Conservation (phyloP, 1,140 invertebrate species). For the Macrotrachela quadricornifera region DNA sequence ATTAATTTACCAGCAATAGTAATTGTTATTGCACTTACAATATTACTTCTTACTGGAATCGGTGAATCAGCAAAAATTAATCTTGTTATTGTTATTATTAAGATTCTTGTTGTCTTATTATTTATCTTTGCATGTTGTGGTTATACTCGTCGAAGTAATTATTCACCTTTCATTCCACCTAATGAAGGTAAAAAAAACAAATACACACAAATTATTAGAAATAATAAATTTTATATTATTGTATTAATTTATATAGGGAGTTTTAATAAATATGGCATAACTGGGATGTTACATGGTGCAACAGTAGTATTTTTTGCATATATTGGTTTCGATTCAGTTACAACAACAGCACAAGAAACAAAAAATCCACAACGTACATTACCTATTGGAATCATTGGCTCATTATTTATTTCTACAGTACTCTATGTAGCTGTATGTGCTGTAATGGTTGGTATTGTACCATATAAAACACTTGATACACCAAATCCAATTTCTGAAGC, state of each 20-base stretch:
- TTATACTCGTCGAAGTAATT: too few species aligned
- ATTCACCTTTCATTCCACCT: too few species aligned
- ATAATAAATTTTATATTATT: too few species aligned
- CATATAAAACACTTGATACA: too few species aligned
- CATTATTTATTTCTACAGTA: conserved; percentile 15
- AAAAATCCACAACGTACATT: conserved; percentile 14
- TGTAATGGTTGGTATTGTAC: conserved; percentile 1
- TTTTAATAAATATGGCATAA: neutral
- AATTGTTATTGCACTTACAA: conserved; percentile 24
- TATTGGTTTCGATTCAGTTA: neutral
- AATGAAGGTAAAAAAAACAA: too few species aligned
- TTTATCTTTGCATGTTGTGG: too few species aligned
- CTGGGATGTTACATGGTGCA: conserved; percentile 3
- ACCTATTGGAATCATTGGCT: conserved; percentile 15
- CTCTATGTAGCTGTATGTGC: conserved; percentile 16
- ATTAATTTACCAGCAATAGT: conserved; percentile 21
- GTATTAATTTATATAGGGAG: conserved; percentile 1
- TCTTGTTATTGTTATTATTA: conserved; percentile 28
- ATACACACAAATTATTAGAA: too few species aligned
- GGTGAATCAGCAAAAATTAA: conserved; percentile 27
- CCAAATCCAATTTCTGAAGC: too few species aligned
- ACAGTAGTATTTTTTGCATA: conserved; percentile 4
- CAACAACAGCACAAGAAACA: conserved; percentile 9
- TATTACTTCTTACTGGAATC: conserved; percentile 20
- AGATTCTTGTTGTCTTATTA: conserved; percentile 25